phyloP scores from a whole-genome alignment of 2,888 invertebrate genomes.

The Epinotia ramella region DNA sequence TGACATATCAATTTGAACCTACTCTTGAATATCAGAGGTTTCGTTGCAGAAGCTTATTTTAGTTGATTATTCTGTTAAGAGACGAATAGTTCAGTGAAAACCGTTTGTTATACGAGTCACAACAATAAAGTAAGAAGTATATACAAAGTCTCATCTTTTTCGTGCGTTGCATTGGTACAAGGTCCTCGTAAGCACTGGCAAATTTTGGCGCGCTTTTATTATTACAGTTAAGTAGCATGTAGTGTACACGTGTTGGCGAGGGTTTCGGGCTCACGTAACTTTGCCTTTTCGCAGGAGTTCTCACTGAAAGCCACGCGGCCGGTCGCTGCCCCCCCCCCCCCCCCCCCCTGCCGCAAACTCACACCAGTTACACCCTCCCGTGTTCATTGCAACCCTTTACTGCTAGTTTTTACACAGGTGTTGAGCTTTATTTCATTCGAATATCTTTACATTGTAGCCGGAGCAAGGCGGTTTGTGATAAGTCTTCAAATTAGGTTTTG shows the following conservation, averaged over 20 bases:
- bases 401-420: conserved; percentile 62
- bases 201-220: conserved; percentile 54
- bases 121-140: too few species aligned
- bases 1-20: background rate
- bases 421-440: conserved; percentile 35
- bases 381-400: conserved; percentile 70
- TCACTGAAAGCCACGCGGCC: conserved; percentile 64
- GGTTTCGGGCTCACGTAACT: conserved; percentile 68
- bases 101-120: too few species aligned
- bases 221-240: conserved; percentile 58
- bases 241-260: conserved; percentile 60
- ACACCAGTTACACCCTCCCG: conserved; percentile 60
- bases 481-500: background rate
- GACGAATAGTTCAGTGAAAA: background rate
- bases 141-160: background rate
- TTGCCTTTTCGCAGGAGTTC: conserved; percentile 69
- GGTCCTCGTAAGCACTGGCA: conserved; percentile 26
- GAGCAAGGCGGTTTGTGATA: background rate
- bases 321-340: conserved; percentile 59
- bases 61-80: background rate
- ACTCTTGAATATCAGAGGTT: background rate
- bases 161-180: background rate
- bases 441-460: conserved; percentile 19
- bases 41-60: background rate
- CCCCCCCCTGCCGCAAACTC: conserved; percentile 68